These are phyloP conservation scores for Drosophila macrospina DNA, from an alignment of 2,888 invertebrate species.

Conservation along the genomic window DNA sequence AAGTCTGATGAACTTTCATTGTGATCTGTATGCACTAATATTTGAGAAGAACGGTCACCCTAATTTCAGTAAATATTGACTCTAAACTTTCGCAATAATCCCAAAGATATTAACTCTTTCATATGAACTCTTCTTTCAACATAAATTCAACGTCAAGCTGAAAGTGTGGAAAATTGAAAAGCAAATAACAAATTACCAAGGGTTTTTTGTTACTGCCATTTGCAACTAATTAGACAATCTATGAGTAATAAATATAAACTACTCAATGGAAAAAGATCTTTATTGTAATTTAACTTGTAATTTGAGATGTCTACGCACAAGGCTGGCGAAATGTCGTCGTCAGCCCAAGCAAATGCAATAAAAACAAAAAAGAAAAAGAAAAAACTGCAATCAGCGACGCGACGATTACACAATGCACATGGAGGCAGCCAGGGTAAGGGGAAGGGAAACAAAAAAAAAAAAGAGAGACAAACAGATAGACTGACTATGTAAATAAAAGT, in stretches of 20 bases:
- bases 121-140: too few species aligned
- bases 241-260: neutral
- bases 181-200: neutral
- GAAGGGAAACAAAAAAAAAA: constrained; percentile 1
- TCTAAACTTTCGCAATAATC: too few species aligned
- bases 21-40: too few species aligned
- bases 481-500: constrained; percentile 12
- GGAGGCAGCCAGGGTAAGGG: neutral
- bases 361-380: too few species aligned
- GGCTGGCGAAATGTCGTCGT: constrained; percentile 9
- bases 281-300: neutral
- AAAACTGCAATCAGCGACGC: constrained; percentile 29
- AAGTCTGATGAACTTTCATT: too few species aligned
- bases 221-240: neutral
- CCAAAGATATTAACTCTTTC: too few species aligned
- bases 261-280: neutral
- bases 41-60: too few species aligned
- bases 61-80: too few species aligned
- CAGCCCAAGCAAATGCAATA: constrained; percentile 12
- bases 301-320: constrained; percentile 20
- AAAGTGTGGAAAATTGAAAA: neutral
- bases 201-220: neutral
- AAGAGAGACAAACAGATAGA: constrained; percentile 1
- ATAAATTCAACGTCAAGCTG: too few species aligned
- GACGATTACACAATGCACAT: constrained; percentile 25